Evolutionary conservation across 2,888 invertebrate genomes (phyloP).

Genomic region (Melipona beecheii): DNA sequence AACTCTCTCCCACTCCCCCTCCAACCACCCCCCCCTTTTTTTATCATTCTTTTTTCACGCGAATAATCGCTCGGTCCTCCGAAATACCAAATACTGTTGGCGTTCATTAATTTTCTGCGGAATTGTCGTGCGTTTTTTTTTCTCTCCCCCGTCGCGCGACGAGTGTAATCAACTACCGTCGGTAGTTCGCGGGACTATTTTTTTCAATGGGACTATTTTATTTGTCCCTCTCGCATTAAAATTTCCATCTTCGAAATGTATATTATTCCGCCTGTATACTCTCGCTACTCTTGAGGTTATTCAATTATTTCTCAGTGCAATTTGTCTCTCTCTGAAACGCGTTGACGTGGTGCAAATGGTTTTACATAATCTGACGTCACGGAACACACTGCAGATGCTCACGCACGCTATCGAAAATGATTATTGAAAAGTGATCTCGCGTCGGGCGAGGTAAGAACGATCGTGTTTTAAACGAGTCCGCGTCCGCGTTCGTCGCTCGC

Average conservation of each 20-base stretch:
- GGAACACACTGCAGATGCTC: no score
- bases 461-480: no score
- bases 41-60: background rate
- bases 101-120: constrained; percentile 4
- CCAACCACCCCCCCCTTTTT: background rate
- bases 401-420: no score
- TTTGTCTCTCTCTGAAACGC: background rate
- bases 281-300: background rate
- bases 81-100: constrained; percentile 1
- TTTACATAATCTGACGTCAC: no score
- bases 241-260: background rate
- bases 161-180: constrained; percentile 1
- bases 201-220: background rate
- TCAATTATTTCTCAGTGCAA: background rate
- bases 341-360: no score
- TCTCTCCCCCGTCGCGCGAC: background rate
- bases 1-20: background rate
- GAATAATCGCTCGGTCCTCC: background rate
- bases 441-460: no score
- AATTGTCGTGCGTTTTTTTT: background rate
- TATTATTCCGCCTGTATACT: background rate
- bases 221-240: background rate
- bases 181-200: background rate
- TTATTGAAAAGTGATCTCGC: no score
- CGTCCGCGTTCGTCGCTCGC: no score